Evolutionary conservation across 1,140 invertebrate species (phyloP), one percentile per base, ranked within the genome.

Genomic region (Drosophila tristis): DNA sequence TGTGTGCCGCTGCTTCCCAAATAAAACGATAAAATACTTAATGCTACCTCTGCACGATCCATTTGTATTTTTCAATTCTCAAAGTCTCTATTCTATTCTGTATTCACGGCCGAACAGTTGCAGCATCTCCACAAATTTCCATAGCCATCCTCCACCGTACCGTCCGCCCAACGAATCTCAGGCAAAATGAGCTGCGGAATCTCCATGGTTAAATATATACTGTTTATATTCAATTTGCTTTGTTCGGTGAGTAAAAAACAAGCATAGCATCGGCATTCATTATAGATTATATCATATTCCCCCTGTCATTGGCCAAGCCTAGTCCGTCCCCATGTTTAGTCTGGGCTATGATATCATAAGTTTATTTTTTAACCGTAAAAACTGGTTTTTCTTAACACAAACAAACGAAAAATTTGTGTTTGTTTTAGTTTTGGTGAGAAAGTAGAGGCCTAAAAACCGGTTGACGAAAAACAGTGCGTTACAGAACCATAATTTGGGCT

Each of bases 161-260:
- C 25, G 9, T 29, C 43, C 31, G 20, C 53, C 39, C 42, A 53
- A 62, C 64, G 72, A 74, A 81, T 79, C 65, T 62, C 61, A 75
- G 68, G 16, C 80, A 91, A 82, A 71, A 92, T 92, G 93, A 95
- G 95, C 87, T 95, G 95, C 90, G 95, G 95, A 91, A 95, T 95
- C 93, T 94, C 95, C 92, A 96, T 95, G 93, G 94, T 97, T 80
- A 97, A 97, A 94, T 97, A 96, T 93, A 93, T 97, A 74, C 93
- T 97, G 65, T 97, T 97, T 92, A 93, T 96, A 86, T 97, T 97
- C 93, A 97, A 97, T 92, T 93, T 97, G 79, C 92, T 97, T 55
- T 97, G 97, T 91, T 96, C 96, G 93, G 96, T 97, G 92, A 96
- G 95, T 95, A 54, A 20, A 47, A 42, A 13, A 51, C 13, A 43